Conservation (phyloP, 2,113 vertebrate species). For the Nothocercus julius region DNA sequence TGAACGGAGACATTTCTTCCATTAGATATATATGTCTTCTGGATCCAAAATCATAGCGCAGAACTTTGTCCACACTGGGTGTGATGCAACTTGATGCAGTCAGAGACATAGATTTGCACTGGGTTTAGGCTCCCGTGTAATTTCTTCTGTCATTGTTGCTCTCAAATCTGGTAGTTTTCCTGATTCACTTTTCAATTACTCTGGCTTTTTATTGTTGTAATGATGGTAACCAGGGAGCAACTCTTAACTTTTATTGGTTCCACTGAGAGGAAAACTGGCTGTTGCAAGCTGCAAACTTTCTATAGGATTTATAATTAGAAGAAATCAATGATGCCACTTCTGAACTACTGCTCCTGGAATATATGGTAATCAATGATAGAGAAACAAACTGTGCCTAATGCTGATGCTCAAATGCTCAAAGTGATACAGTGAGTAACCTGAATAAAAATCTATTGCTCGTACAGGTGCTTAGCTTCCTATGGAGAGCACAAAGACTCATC, state of each 20-base stretch:
- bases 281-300: conserved; percentile 34
- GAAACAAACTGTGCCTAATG: not conserved
- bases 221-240: conserved; percentile 42
- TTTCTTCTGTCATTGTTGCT: not conserved
- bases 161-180: not conserved
- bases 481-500: not conserved
- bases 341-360: not conserved
- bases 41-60: not conserved
- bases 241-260: conserved; percentile 47
- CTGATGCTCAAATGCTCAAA: not conserved
- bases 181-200: conserved; percentile 57
- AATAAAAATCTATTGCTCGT: not conserved
- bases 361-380: not conserved
- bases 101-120: not conserved
- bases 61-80: not conserved
- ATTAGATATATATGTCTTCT: not conserved
- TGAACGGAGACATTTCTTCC: not conserved
- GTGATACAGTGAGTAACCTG: not conserved
- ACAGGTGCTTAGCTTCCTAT: not conserved
- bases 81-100: not conserved
- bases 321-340: conserved; percentile 22
- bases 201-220: conserved; percentile 6
- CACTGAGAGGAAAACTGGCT: not conserved
- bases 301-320: conserved; percentile 57
- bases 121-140: not conserved